Conservation (phyloP, 2,888 invertebrate genomes). For the Lucinisca nassula region DNA sequence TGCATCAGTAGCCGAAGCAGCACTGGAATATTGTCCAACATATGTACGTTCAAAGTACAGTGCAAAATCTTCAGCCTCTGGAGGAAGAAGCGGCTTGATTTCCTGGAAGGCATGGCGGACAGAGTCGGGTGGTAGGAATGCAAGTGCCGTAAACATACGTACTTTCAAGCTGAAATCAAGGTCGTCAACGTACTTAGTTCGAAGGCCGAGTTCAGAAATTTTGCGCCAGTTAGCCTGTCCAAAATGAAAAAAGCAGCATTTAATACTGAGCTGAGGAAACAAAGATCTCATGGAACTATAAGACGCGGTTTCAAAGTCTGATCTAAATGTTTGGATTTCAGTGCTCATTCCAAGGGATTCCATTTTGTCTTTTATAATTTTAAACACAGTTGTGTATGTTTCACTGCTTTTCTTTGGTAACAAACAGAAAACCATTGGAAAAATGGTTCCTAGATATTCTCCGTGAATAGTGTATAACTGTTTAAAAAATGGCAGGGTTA, state of each 20-base stretch:
- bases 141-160: constrained; percentile 6
- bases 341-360: not conserved
- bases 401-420: constrained; percentile 1
- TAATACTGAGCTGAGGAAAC: not conserved
- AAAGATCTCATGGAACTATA: not conserved
- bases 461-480: constrained; percentile 4
- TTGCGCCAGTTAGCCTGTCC: not conserved
- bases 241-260: not conserved
- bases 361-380: not conserved
- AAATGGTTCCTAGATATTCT: not conserved
- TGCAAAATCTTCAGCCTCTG: not conserved
- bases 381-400: not conserved
- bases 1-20: not conserved
- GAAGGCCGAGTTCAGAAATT: not conserved
- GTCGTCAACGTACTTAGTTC: constrained; percentile 2
- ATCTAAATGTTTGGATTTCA: too few relatives aligned
- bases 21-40: not conserved
- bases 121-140: not conserved
- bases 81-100: not conserved
- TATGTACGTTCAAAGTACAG: constrained; percentile 1
- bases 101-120: constrained; percentile 7
- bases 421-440: constrained; percentile 5
- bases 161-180: constrained; percentile 11
- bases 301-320: too few relatives aligned
- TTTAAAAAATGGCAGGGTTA: not conserved